A percentile compares a stretch with the other conserved stretches of the same genome.
Evolutionary conservation across 2,797 vertebrate genomes (phyloP).

Genomic region (Hemibagrus guttatus): DNA sequence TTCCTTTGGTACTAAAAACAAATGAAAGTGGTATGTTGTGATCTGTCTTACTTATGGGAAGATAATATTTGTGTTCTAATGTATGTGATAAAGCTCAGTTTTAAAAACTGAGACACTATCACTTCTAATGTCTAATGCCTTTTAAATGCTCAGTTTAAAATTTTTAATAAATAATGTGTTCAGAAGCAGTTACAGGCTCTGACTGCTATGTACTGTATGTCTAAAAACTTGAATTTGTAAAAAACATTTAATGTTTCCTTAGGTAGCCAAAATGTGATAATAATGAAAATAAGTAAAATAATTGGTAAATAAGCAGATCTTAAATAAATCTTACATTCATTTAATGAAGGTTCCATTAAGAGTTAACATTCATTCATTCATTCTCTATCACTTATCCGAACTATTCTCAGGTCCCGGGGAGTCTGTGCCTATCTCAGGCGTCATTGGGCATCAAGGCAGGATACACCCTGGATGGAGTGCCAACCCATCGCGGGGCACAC

Average conservation of each 20-base stretch:
- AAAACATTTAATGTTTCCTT: neutral
- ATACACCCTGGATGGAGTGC: too few species aligned
- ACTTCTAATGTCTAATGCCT: slow-evolving; percentile 62
- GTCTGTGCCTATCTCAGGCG: too few species aligned
- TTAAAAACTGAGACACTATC: slow-evolving; percentile 49
- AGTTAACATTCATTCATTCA: too few species aligned
- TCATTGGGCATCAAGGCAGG: too few species aligned
- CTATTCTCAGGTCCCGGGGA: too few species aligned
- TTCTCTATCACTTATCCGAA: too few species aligned
- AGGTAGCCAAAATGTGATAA: neutral
- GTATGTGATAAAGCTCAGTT: slow-evolving; percentile 38
- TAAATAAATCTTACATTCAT: neutral
- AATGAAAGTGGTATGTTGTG: neutral
- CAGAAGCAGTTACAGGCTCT: slow-evolving; percentile 51
- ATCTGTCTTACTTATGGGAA: slow-evolving; percentile 29
- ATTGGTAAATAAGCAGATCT: neutral
- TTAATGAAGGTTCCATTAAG: too few species aligned
- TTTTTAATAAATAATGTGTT: slow-evolving; percentile 69
- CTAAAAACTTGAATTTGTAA: neutral
- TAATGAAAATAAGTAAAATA: neutral
- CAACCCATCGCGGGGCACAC: too few species aligned
- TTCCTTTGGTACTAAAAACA: slow-evolving; percentile 14
- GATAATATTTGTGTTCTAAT: slow-evolving; percentile 33
- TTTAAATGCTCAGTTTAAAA: slow-evolving; percentile 63
- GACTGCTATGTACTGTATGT: neutral